Evolutionary conservation across 2,888 invertebrate species (phyloP).

Genomic region (Orthosia cruda): DNA sequence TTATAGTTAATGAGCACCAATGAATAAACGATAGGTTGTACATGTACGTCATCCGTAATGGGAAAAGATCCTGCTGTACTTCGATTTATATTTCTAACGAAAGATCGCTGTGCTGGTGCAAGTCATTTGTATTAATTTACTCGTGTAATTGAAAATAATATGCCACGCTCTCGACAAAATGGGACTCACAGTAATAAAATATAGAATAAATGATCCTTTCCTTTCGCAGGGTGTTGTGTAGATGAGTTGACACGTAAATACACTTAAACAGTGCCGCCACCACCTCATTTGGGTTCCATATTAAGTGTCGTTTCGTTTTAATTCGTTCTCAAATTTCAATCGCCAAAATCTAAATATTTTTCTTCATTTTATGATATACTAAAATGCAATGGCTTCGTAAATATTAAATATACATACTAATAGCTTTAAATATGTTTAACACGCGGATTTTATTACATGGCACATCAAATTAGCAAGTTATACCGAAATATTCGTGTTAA

Average conservation of each 20-base stretch:
- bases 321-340: constrained; percentile 77
- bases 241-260: constrained; percentile 79
- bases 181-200: constrained; percentile 64
- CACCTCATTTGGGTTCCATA: constrained; percentile 77
- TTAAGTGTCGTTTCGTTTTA: constrained; percentile 75
- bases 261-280: constrained; percentile 78
- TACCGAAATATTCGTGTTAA: constrained; percentile 32
- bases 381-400: constrained; percentile 57
- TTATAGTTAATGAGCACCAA: constrained; percentile 73
- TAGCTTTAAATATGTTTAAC: constrained; percentile 27
- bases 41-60: constrained; percentile 14
- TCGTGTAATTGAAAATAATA: constrained; percentile 57
- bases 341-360: constrained; percentile 43
- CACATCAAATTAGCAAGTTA: constrained; percentile 45
- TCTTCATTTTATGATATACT: constrained; percentile 41
- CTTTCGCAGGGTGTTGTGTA: constrained; percentile 71
- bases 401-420: constrained; percentile 45
- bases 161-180: constrained; percentile 50
- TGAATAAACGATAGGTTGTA: constrained; percentile 58
- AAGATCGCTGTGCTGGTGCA: constrained; percentile 8
- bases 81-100: constrained; percentile 25
- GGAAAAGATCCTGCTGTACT: constrained; percentile 41
- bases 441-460: constrained; percentile 44
- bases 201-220: constrained; percentile 71
- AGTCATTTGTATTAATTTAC: constrained; percentile 40